Conservation (phyloP, 2,113 vertebrate species). For the Dipodomys ordii region DNA sequence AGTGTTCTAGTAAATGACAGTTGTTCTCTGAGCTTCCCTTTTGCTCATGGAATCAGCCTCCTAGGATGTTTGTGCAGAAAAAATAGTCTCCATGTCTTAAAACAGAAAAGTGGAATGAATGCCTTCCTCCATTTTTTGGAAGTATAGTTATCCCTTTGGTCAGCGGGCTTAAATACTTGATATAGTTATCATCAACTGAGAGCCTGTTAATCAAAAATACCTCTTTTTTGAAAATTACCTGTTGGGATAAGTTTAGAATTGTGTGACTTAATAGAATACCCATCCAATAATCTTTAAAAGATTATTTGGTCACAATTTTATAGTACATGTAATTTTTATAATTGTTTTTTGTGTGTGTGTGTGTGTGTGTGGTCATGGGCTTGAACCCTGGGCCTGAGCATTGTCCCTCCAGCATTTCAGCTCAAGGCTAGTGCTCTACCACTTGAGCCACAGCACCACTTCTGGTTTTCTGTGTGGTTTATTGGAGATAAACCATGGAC, state of each 20-base stretch:
- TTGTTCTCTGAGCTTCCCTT: not conserved
- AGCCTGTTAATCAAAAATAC: not conserved
- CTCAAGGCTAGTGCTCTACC: too few relatives aligned
- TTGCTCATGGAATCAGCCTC: not conserved
- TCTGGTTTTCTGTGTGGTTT: too few relatives aligned
- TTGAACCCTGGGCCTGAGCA: too few relatives aligned
- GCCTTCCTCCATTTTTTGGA: not conserved
- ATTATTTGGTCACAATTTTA: not conserved
- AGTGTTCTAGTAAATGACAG: not conserved
- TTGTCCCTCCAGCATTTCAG: too few relatives aligned
- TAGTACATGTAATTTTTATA: slow-evolving; percentile 21
- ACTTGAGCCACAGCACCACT: too few relatives aligned
- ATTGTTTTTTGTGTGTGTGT: not conserved
- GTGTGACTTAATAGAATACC: not conserved
- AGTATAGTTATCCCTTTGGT: not conserved
- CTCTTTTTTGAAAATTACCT: not conserved
- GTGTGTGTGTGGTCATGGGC: too few relatives aligned
- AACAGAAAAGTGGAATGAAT: not conserved
- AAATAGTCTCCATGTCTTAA: not conserved
- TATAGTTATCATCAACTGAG: not conserved
- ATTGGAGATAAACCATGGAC: too few relatives aligned
- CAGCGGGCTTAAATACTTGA: not conserved
- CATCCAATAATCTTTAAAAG: not conserved
- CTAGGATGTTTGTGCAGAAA: not conserved
- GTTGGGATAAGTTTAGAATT: not conserved